A percentile compares a stretch with the other conserved stretches of the same genome.
phyloP scores from a whole-genome alignment of 2,888 invertebrate genomes.

The Leptinotarsa juncta region DNA sequence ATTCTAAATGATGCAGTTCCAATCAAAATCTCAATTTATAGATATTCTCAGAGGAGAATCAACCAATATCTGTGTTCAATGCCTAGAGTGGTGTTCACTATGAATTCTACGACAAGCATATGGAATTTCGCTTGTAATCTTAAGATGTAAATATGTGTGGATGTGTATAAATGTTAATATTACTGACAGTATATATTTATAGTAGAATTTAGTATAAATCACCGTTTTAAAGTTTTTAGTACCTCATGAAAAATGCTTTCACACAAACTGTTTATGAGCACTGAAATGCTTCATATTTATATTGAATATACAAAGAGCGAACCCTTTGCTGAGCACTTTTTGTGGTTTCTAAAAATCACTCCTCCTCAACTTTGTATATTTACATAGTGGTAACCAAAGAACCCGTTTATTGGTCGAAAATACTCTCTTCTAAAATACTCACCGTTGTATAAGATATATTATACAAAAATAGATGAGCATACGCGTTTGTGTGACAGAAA shows the following conservation, averaged over 20 bases:
- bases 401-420: neutral
- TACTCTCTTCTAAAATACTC: neutral
- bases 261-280: slow-evolving; percentile 48
- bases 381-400: slow-evolving; percentile 20
- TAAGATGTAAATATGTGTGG: slow-evolving; percentile 55
- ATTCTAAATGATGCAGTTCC: no score
- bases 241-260: slow-evolving; percentile 20
- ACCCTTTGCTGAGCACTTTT: neutral
- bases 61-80: slow-evolving; percentile 20
- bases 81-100: slow-evolving; percentile 16
- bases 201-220: slow-evolving; percentile 27
- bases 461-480: neutral
- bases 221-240: slow-evolving; percentile 15
- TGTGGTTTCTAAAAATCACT: no score
- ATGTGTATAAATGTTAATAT: slow-evolving; percentile 61
- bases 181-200: slow-evolving; percentile 53
- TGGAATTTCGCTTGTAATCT: slow-evolving; percentile 26
- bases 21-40: no score
- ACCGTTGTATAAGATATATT: neutral
- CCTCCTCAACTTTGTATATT: slow-evolving; percentile 24
- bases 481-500: slow-evolving; percentile 7
- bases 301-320: slow-evolving; percentile 28
- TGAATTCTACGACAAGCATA: slow-evolving; percentile 15
- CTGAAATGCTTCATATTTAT: slow-evolving; percentile 58
- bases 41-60: neutral